phyloP scores from a whole-genome alignment of 2,797 vertebrate species.

The Toxotes lorentzi region DNA sequence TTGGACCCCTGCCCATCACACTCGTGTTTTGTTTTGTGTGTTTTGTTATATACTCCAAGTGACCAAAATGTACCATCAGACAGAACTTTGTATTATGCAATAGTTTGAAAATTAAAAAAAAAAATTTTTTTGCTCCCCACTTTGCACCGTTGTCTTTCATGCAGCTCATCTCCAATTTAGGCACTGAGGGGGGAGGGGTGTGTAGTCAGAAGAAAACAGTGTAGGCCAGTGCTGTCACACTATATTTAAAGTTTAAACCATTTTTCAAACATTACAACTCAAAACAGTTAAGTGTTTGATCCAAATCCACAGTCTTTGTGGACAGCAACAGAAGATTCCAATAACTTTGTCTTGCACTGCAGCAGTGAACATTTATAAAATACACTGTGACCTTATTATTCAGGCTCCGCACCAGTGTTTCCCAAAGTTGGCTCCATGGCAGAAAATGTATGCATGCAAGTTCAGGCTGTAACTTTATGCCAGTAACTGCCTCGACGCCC shows the following conservation, averaged over 20 bases:
- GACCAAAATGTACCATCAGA: no score
- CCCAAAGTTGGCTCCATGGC: neutral
- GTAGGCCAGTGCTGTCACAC: neutral
- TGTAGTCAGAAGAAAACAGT: neutral
- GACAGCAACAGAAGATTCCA: neutral
- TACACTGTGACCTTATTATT: neutral
- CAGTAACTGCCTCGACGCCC: neutral
- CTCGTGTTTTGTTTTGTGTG: no score
- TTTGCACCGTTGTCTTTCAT: neutral
- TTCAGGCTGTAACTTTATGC: neutral
- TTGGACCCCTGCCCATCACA: no score
- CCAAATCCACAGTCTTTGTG: neutral
- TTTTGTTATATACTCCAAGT: no score
- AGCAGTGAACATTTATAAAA: neutral
- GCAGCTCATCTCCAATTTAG: neutral
- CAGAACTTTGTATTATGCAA: no score
- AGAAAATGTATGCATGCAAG: neutral
- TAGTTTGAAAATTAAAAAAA: no score
- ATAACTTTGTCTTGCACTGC: neutral
- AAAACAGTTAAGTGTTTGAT: neutral
- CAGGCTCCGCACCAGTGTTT: neutral
- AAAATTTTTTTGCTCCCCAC: neutral
- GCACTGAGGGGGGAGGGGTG: neutral
- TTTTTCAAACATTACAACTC: neutral
- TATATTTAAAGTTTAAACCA: neutral